Evolutionary conservation across 1,140 invertebrate genomes (phyloP).

Genomic region (Cheumatopsyche charites): DNA sequence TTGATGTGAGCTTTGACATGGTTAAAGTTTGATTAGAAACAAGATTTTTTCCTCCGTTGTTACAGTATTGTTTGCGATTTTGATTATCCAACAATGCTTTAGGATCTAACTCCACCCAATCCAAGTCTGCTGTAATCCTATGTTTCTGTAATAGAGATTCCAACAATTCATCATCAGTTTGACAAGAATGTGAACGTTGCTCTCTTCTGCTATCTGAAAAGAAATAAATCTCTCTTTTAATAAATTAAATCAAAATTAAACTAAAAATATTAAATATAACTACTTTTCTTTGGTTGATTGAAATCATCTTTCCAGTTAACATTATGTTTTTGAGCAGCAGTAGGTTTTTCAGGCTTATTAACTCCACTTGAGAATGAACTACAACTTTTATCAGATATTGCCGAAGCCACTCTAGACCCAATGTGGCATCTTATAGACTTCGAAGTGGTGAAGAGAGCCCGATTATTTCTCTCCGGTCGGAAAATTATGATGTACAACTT

Average conservation of each 20-base stretch:
- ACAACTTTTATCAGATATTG: constrained; percentile 53
- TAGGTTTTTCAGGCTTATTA: constrained; percentile 30
- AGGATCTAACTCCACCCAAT: constrained; percentile 43
- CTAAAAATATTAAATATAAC: background rate
- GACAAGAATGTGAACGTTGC: constrained; percentile 57
- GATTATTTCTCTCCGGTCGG: constrained; percentile 78
- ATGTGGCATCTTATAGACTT: constrained; percentile 82
- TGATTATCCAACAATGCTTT: constrained; percentile 43
- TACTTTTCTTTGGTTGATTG: constrained; percentile 15
- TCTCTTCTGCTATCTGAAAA: constrained; percentile 42
- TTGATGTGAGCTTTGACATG: constrained; percentile 38
- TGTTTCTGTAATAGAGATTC: constrained; percentile 50
- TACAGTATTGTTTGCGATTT: constrained; percentile 33
- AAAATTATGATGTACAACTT: constrained; percentile 82
- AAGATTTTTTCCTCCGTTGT: constrained; percentile 37
- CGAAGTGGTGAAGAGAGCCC: constrained; percentile 78
- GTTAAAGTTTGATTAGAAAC: constrained; percentile 34
- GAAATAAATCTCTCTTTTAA: background rate
- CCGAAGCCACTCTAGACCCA: constrained; percentile 62
- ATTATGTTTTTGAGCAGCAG: constrained; percentile 19
- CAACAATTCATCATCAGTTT: constrained; percentile 57
- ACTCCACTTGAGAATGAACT: constrained; percentile 21
- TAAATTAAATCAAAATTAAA: constrained; percentile 6
- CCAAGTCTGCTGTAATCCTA: constrained; percentile 26
- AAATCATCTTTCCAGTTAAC: constrained; percentile 41